Conservation (phyloP, 1,140 invertebrate species). For the Drosophila tsacasi region DNA sequence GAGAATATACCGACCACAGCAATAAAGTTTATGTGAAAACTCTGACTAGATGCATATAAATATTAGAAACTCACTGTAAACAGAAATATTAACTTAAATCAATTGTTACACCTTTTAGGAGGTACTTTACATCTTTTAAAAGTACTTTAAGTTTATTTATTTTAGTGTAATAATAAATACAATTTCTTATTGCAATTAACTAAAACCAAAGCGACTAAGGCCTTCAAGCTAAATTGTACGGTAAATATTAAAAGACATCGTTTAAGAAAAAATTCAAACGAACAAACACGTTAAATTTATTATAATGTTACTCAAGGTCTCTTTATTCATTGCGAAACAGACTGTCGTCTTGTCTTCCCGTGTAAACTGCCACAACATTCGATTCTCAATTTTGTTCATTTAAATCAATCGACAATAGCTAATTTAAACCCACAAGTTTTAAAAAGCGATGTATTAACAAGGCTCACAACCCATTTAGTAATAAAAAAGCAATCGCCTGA, state of each 20-base stretch:
- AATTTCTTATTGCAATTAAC: no score
- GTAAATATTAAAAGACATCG: neutral
- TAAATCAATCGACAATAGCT: neutral
- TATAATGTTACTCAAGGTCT: neutral
- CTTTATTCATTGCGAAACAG: neutral
- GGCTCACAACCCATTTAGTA: slow-evolving; percentile 4
- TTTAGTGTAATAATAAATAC: no score
- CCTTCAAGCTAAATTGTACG: no score
- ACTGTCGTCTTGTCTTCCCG: neutral
- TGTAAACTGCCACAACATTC: neutral
- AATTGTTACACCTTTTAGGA: neutral
- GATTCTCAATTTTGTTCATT: neutral
- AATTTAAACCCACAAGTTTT: neutral
- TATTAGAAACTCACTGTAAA: neutral
- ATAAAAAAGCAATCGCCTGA: slow-evolving; percentile 5
- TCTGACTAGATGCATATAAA: neutral
- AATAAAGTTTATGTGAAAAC: slow-evolving; percentile 1
- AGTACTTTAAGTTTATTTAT: no score
- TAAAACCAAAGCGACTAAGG: no score
- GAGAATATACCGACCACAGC: neutral
- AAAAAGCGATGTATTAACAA: neutral
- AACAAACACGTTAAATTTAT: neutral
- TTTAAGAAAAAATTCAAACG: neutral
- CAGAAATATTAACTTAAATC: neutral
- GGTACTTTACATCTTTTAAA: neutral